Conservation (phyloP, 1,140 invertebrate species). For the Halesus radiatus region DNA sequence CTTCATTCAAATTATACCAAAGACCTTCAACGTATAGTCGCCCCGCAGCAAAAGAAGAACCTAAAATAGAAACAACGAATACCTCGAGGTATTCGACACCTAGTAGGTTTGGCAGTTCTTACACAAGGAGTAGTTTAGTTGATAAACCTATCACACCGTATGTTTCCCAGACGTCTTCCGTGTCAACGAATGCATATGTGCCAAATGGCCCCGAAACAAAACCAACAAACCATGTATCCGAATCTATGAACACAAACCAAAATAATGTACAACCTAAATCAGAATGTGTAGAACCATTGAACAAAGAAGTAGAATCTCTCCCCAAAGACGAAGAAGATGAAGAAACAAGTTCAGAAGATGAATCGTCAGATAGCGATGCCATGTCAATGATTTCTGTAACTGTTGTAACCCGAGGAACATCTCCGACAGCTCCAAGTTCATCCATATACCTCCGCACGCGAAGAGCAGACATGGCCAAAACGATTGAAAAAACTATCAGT, state of each 20-base stretch:
- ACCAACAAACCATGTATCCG: neutral
- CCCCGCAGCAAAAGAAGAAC: conserved; percentile 62
- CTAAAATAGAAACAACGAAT: conserved; percentile 61
- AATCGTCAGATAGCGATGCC: conserved; percentile 59
- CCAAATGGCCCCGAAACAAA: conserved; percentile 24
- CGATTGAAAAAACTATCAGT: conserved; percentile 77
- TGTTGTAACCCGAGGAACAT: conserved; percentile 81
- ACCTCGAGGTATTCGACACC: conserved; percentile 51
- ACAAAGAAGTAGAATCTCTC: conserved; percentile 49
- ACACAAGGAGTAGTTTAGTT: conserved; percentile 38
- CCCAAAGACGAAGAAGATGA: conserved; percentile 54
- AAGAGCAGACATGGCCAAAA: conserved; percentile 79
- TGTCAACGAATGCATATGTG: neutral
- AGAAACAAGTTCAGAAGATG: conserved; percentile 52
- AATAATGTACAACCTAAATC: conserved; percentile 25
- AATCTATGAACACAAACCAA: neutral
- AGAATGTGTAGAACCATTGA: conserved; percentile 52
- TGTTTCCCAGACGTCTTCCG: neutral
- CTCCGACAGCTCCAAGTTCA: conserved; percentile 79
- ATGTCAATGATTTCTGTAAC: conserved; percentile 69
- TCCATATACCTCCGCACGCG: conserved; percentile 76
- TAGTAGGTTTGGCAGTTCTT: conserved; percentile 44
- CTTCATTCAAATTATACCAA: conserved; percentile 67
- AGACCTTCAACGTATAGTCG: conserved; percentile 64
- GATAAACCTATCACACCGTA: conserved; percentile 38